Base-by-base conservation (phyloP, 2,113 vertebrate species). In the Rhinoderma darwinii region DNA sequence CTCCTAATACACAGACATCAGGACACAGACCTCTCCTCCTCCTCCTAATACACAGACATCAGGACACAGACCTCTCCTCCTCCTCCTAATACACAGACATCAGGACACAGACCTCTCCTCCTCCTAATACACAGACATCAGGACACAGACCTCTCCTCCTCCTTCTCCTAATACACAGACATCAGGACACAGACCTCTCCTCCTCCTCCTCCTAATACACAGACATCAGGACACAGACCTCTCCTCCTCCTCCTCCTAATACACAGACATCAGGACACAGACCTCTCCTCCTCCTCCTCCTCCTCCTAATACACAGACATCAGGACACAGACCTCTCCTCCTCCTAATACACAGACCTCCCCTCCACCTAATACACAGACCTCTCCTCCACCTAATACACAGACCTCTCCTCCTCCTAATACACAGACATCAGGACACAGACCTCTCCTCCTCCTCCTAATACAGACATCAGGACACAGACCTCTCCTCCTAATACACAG, bases 381-480 rank as follows among this genome's bases (percentile, higher is more conserved):
- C 51, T 5, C 32, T 8, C 30, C 77, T 41, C 72, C 15, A 39
- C 20, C 56, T 20, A 27, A 66, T 30, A 82, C 43, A 47, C 18
- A 54, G 68, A 0, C 25, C 10, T n/a, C 30, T 2, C 30, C 51
- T 2, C n/a, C 72, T n/a, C 37, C 39, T 75, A 61, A 61, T 75
- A 75, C 70, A 73, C 32, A 15, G 72, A 35, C 25, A 7, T 7
- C n/a, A n/a, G n/a, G n/a, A n/a, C n/a, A n/a, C n/a, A n/a, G n/a
- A n/a, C n/a, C n/a, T n/a, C n/a, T n/a, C n/a, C n/a, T 0, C 74
- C 30, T 1, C 74, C 44, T 30, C 7, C 0, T 0, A 20, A 8
- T 41, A 0, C 17, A 0, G 0, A n/a, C 0, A 7, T 27, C 56
- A 10, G 56, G 56, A 0, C 17, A 0, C 50, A 2, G 0, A n/a